Conservation (phyloP, 2,113 vertebrate genomes). For the Planiliza haematocheilus region DNA sequence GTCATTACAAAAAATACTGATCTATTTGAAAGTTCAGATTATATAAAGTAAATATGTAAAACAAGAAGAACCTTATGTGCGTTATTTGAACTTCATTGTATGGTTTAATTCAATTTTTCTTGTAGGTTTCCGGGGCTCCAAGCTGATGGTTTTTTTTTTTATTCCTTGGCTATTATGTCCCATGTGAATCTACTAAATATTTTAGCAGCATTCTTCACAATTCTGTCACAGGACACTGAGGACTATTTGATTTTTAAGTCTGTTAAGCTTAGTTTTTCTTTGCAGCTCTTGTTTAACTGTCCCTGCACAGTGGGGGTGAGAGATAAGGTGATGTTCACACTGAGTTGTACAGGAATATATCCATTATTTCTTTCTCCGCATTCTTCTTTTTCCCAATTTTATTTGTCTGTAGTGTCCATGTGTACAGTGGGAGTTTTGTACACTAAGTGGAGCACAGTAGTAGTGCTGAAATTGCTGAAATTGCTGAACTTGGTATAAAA, state of each 20-base stretch:
- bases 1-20: too few species aligned
- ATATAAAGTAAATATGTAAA: too few species aligned
- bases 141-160: background rate
- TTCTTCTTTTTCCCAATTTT: background rate
- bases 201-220: background rate
- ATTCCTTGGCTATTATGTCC: background rate
- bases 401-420: slow-evolving; percentile 14
- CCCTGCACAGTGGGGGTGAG: slow-evolving; percentile 25
- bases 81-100: too few species aligned
- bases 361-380: background rate
- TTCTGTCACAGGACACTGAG: slow-evolving; percentile 1
- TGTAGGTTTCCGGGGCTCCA: too few species aligned
- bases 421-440: background rate
- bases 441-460: slow-evolving; percentile 15
- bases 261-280: background rate
- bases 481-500: too few species aligned
- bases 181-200: background rate
- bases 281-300: background rate
- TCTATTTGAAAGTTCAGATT: too few species aligned
- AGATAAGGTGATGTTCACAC: slow-evolving; percentile 17
- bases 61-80: too few species aligned
- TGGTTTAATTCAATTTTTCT: too few species aligned
- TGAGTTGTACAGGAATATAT: slow-evolving; percentile 27
- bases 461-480: too few species aligned
- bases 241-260: slow-evolving; percentile 2